Evolutionary conservation across 2,888 invertebrate species (phyloP), one percentile per base, ranked within the genome.

Genomic region (Sesamia inferens): DNA sequence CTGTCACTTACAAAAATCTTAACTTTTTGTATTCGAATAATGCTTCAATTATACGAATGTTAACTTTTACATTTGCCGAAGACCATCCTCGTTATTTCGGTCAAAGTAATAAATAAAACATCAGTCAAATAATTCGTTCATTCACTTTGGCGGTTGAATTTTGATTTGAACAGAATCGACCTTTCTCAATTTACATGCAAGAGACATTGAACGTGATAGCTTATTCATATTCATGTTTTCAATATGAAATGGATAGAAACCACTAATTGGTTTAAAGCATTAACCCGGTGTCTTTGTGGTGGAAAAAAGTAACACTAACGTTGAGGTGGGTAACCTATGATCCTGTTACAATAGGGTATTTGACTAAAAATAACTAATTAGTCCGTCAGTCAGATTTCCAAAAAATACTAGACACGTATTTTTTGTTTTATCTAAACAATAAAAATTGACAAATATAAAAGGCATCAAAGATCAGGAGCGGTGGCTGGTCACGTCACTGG

Each of bases 51-150:
- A 84, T 83, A 64, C 80, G 84, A 76, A 73, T 73, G 65, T 78
- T 82, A 83, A 74, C 73, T 74, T 85, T 87, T 84, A 85, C 80
- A 87, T 83, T 81, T 78, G 78, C 79, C 78, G 78, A 83, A 76
- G 80, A 82, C 76, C 80, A 72, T 84, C 76, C 79, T 89, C 86
- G 87, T 88, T 89, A 89, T 85, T 84, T 87, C 84, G 85, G 88
- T 85, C 88, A 88, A 86, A 80, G 75, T 88, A 87, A 90, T 90
- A 90, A 90, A 90, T 91, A 90, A 91, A 85, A 90, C 89, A 90
- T 90, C 68, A 76, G 82, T 75, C 80, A 85, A 86, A 88, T 90
- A 90, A 89, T 90, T 90, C 89, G 85, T 88, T 89, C 88, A 88
- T 90, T 90, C 89, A 89, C 85, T 88, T 82, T 75, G 84, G 78